Evolutionary conservation across 2,888 invertebrate species (phyloP).

Genomic region (Agrotis puta): DNA sequence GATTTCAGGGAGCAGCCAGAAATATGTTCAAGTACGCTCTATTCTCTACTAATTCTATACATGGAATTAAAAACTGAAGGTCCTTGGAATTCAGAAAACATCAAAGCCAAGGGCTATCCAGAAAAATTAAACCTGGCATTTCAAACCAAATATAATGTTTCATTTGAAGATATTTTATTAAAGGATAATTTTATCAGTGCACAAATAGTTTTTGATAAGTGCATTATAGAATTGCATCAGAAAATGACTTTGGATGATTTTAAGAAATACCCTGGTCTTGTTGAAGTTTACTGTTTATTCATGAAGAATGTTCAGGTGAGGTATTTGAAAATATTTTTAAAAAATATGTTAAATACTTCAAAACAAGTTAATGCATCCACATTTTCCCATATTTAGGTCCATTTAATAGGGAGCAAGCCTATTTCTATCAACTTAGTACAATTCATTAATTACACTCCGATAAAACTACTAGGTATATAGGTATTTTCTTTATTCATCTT

Average conservation of each 20-base stretch:
- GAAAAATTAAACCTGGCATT: constrained; percentile 75
- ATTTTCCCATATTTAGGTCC: too few species aligned
- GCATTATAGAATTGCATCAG: constrained; percentile 77
- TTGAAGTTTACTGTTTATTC: constrained; percentile 80
- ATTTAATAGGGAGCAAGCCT: too few species aligned
- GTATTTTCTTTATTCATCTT: too few species aligned
- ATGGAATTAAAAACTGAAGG: constrained; percentile 75
- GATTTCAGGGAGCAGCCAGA: constrained; percentile 68
- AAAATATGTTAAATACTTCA: too few species aligned
- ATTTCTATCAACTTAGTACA: too few species aligned
- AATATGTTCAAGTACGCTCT: constrained; percentile 67
- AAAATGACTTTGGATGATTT: constrained; percentile 78
- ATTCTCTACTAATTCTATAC: constrained; percentile 77
- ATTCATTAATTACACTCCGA: too few species aligned
- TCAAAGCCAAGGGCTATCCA: constrained; percentile 68
- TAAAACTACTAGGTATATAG: too few species aligned
- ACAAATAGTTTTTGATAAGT: constrained; percentile 81
- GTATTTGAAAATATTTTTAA: background rate
- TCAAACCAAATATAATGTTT: constrained; percentile 69
- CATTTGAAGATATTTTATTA: constrained; percentile 72
- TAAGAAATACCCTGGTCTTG: constrained; percentile 81
- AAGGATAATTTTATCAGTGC: constrained; percentile 67
- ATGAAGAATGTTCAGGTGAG: constrained; percentile 76
- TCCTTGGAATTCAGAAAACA: constrained; percentile 76
- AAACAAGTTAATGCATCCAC: too few species aligned